Percentiles rank a stretch among this genome's conserved stretches.
Evolutionary conservation across 2,113 vertebrate genomes (phyloP).

Genomic region (Paedocypris sp.): DNA sequence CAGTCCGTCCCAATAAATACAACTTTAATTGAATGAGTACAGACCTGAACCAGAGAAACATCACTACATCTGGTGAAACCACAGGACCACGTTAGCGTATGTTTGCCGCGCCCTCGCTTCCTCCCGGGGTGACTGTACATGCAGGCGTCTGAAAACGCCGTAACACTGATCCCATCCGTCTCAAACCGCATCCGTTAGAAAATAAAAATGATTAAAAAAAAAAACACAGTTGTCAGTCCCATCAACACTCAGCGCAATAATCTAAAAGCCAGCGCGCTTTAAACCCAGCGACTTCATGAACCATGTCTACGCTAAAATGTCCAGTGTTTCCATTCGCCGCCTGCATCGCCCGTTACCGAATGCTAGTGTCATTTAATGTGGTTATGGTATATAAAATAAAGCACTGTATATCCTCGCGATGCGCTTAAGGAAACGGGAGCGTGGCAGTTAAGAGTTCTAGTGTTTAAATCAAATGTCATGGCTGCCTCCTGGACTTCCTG

Average conservation of each 20-base stretch:
- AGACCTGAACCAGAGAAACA: conserved; percentile 61
- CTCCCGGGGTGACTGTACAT: conserved; percentile 52
- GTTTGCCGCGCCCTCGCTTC: conserved; percentile 5
- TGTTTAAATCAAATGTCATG: no score
- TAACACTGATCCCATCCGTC: conserved; percentile 2
- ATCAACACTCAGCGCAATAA: conserved; percentile 5
- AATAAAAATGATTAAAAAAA: no score
- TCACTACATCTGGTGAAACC: conserved; percentile 59
- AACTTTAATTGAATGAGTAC: conserved; percentile 75
- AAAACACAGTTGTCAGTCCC: conserved; percentile 13
- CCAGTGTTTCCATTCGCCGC: no score
- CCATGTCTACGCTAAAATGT: neutral
- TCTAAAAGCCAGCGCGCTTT: no score
- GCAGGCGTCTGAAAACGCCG: conserved; percentile 16
- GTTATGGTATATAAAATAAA: no score
- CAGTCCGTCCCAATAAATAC: conserved; percentile 65
- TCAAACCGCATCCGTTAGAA: conserved; percentile 14
- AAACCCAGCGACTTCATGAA: conserved; percentile 3
- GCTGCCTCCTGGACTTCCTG: no score
- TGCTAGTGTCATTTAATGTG: no score
- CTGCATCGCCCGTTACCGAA: no score
- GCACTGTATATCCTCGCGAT: no score
- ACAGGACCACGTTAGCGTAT: conserved; percentile 35
- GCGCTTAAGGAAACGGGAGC: no score
- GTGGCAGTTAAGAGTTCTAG: no score